Evolutionary conservation across 2,888 invertebrate genomes (phyloP), one percentile per base, ranked within the genome.

Genomic region (Periphyllus acericola): DNA sequence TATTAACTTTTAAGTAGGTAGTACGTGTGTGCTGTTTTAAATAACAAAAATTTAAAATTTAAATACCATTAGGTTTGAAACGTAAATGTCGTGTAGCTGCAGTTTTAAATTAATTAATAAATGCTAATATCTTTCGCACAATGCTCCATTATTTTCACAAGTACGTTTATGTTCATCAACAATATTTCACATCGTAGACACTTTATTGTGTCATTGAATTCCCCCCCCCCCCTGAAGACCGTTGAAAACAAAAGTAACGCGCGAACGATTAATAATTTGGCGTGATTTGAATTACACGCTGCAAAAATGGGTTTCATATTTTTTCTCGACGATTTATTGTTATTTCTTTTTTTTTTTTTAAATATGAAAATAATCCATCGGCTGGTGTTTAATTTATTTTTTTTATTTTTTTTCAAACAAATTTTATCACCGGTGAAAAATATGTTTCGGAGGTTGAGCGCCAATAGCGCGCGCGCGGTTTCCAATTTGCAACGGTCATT

Each of bases 401-500:
- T 36, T 36, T 66, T 74, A 34, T 83, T 74, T 74, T 74, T n/a
- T n/a, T 21, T 40, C 8, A 29, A 40, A 84, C 66, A 84, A 76
- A 66, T 84, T 83, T 76, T 25, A 55, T 66, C 66, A 68, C 32
- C 76, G 84, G 46, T 25, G 68, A 34, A 36, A 83, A 74, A 83
- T 83, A 83, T 40, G 83, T 55, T 60, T 6, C 40, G 60, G 60
- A 71, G 46, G 60, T 60, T 3, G 75, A 29, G 55, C 29, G 60
- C 83, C 55, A 8, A 60, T 40, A 29, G 36, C 36, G n/a, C 34
- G 71, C 71, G 21, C n/a, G 40, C 9, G 83, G 55, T 60, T 83
- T 83, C 74, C 74, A 83, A 83, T 83, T 84, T 84, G 32, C 78
- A 71, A 25, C 60, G 80, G 40, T 36, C 34, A 86, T 86, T 86